phyloP scores from a whole-genome alignment of 2,888 invertebrate genomes.

The Drosophila kokeensis region DNA sequence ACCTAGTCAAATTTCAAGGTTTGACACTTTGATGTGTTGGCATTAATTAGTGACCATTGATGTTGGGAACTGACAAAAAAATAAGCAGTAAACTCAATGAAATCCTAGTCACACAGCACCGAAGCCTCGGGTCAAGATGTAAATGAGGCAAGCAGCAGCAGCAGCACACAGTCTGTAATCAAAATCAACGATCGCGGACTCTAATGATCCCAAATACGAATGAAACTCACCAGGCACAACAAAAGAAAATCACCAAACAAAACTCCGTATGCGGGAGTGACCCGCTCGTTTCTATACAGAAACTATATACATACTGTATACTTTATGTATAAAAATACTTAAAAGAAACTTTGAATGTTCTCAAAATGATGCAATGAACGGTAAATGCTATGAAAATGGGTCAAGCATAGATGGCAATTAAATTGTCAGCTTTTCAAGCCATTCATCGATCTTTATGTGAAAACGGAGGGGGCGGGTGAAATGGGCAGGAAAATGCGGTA shows the following conservation, averaged over 20 bases:
- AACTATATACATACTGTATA: neutral
- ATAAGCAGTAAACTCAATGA: slow-evolving; percentile 43
- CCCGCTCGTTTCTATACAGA: slow-evolving; percentile 3
- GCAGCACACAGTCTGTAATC: slow-evolving; percentile 36
- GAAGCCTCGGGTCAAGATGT: slow-evolving; percentile 38
- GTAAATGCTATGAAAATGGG: slow-evolving; percentile 65
- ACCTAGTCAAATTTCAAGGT: slow-evolving; percentile 50
- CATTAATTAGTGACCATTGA: slow-evolving; percentile 70
- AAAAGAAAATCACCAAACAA: slow-evolving; percentile 37
- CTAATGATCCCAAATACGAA: slow-evolving; percentile 40
- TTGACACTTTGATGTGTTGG: slow-evolving; percentile 57
- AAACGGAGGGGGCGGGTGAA: slow-evolving; percentile 5
- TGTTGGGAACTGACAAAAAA: slow-evolving; percentile 6
- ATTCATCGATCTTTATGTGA: slow-evolving; percentile 56
- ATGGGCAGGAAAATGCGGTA: slow-evolving; percentile 45
- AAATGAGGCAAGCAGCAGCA: slow-evolving; percentile 41
- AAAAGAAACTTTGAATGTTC: slow-evolving; percentile 34
- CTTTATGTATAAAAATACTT: slow-evolving; percentile 6
- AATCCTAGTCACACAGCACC: slow-evolving; percentile 52
- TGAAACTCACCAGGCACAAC: slow-evolving; percentile 18
- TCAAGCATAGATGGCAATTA: slow-evolving; percentile 65
- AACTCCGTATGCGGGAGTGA: slow-evolving; percentile 50
- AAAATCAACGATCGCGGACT: slow-evolving; percentile 52
- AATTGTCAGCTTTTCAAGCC: slow-evolving; percentile 67
- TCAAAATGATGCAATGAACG: slow-evolving; percentile 66